Base-by-base conservation (phyloP, 2,113 vertebrate species). In the Hippocampus zosterae region DNA sequence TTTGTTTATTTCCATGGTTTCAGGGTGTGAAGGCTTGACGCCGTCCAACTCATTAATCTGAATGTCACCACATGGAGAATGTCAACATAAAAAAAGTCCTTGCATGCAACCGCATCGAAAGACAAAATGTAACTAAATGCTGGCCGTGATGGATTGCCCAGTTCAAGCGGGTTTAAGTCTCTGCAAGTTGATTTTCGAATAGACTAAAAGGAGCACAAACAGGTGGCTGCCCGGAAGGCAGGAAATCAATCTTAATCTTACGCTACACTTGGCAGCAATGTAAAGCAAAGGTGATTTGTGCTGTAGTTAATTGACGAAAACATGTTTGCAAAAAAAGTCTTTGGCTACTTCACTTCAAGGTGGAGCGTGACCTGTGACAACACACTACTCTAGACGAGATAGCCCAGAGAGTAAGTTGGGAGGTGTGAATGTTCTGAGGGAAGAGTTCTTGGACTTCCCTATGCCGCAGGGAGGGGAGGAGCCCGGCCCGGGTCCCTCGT, bases 211-310 rank as follows among this genome's bases (percentile, higher is more conserved):
- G 77, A 79, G 75, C 77, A 71, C 62, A 76, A 84, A 81, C 76
- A 84, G 84, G 77, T 83, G 77, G 80, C 76, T 74, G 80, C 79
- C 82, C 65, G 68, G 73, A 65, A 78, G 83, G 75, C 76, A 80
- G 68, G 67, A 81, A 81, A 82, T 84, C 67, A 79, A 71, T 87
- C 78, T 37, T 48, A 12, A 77, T 63, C 81, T 25, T 70, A 19
- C 23, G 15, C 68, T 69, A 48, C 71, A 68, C 70, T 84, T 75
- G 73, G 71, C 78, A 73, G 71, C 55, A 15, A 74, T 76, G 67
- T 72, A 78, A 81, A 75, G 61, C 55, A 33, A 23, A 41, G 61
- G 65, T 27, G 44, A 66, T 79, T 75, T 78, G 73, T 69, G 76
- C 81, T 50, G 72, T 60, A 78, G 76, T 81, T 78, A 85, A 85